phyloP scores from a whole-genome alignment of 2,113 vertebrate genomes.

The Orycteropus afer region DNA sequence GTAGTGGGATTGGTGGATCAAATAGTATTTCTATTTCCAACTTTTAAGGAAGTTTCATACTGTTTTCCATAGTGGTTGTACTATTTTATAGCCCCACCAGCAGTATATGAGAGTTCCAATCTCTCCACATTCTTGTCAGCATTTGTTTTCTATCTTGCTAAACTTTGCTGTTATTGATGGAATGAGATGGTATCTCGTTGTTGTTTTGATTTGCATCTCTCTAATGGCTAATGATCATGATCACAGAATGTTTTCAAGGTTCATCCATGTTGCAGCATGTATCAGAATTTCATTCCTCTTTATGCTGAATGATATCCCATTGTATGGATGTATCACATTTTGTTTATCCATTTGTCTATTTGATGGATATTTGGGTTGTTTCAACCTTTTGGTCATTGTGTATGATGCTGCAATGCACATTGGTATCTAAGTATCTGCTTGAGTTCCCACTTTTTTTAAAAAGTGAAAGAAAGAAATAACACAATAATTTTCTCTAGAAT shows the following conservation, averaged over 20 bases:
- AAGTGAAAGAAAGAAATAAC: constrained; percentile 26
- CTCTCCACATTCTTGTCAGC: no score
- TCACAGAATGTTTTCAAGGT: neutral
- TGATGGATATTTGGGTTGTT: neutral
- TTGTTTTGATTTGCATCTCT: no score
- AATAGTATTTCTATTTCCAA: no score
- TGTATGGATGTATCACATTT: neutral
- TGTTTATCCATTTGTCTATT: neutral
- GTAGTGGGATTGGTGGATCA: no score
- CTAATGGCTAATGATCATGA: no score
- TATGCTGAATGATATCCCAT: neutral
- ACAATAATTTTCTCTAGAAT: constrained; percentile 47
- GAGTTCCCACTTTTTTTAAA: constrained; percentile 25
- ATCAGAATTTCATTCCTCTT: neutral
- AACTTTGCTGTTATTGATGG: no score
- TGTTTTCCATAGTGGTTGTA: no score
- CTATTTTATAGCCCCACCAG: no score
- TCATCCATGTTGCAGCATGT: neutral
- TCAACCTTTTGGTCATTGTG: neutral
- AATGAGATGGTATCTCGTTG: no score
- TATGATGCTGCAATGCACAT: neutral
- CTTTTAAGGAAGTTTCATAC: no score
- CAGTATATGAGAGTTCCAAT: no score
- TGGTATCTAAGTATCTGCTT: neutral
- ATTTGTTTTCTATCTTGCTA: no score